Base-by-base conservation (phyloP, 30 jellyfish, hydroid and myxozoan genomes). In the Calvadosia cruxmelitensis region DNA sequence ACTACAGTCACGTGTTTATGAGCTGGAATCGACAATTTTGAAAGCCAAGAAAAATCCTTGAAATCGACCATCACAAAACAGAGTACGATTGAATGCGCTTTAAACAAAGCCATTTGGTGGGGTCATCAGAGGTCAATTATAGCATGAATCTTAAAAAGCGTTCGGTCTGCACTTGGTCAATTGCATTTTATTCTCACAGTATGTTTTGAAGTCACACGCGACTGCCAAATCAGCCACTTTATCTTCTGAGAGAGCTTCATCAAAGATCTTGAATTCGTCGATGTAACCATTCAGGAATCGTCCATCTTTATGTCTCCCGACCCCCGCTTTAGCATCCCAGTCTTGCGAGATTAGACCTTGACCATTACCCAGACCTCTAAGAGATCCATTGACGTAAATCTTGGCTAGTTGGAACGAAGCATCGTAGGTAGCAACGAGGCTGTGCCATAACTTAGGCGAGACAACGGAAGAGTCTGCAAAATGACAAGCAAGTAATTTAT, bases 261-360 rank as follows among this genome's bases (percentile, higher is more conserved):
- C 83, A 63, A 66, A 87, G 75, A 87, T 80, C 33, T 71, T 80
- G 70, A 87, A 87, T 32, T 87, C 94, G 63, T 87, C 97, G 23
- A 87, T 72, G 29, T 63, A 72, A 12, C 97, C 97, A 29, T 67
- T 51, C 30, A 87, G 78, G 63, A 74, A 92, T 36, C 97, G 87
- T 27, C 79, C 88, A 65, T 87, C 93, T 71, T 87, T 87, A 71
- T 87, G 97, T 29, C 94, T 92, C 33, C 97, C 97, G 49, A 87
- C 64, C 26, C 97, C 97, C 15, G 81, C 93, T 42, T 90, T 80
- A 24, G 77, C 83, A 25, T 79, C 93, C 97, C 97, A 87, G 66
- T 87, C 97, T 51, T 75, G 86, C 33, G 97, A 87, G 24, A 87
- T 65, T 68, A 87, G 63, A 1, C 97, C 97, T 3, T 70, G 74